Percentiles rank a stretch among this genome's conserved stretches.
These are phyloP conservation scores for Eubasilissa regina DNA, from an alignment of 1,140 invertebrate species.

Conservation along the genomic window DNA sequence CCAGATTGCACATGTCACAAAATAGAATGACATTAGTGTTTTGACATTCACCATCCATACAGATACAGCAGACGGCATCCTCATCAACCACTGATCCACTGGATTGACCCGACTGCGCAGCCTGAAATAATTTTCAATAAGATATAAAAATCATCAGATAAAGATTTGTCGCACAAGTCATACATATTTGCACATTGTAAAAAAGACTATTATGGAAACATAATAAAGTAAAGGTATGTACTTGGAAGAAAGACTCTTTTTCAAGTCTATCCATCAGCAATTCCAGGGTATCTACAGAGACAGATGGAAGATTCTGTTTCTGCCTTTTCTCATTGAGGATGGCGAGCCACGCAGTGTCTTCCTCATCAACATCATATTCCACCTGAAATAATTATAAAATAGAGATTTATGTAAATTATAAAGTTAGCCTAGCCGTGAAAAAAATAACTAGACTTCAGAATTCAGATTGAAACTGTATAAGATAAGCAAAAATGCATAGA, in stretches of 20 bases:
- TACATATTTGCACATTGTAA: no score
- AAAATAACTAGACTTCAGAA: no score
- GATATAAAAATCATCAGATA: background rate
- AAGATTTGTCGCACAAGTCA: no score
- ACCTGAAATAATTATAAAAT: conserved; percentile 70
- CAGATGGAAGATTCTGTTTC: conserved; percentile 77
- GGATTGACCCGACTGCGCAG: conserved; percentile 75
- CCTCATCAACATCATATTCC: conserved; percentile 98
- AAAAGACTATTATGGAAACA: no score
- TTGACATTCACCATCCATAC: conserved; percentile 95
- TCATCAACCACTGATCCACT: conserved; percentile 90
- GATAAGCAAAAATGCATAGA: no score
- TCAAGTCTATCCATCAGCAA: conserved; percentile 96
- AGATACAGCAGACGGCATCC: conserved; percentile 98
- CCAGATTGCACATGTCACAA: conserved; percentile 99
- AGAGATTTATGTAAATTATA: no score
- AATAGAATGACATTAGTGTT: conserved; percentile 97
- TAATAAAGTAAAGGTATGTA: conserved; percentile 61
- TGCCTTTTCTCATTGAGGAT: conserved; percentile 89
- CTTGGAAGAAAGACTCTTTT: conserved; percentile 97
- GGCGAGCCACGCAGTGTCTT: conserved; percentile 93
- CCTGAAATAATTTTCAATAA: conserved; percentile 65
- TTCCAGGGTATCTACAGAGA: conserved; percentile 93
- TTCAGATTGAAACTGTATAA: no score
- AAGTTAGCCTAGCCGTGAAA: no score